phyloP scores from a whole-genome alignment of 2,797 vertebrate genomes.

The Thripadectes ignobilis region DNA sequence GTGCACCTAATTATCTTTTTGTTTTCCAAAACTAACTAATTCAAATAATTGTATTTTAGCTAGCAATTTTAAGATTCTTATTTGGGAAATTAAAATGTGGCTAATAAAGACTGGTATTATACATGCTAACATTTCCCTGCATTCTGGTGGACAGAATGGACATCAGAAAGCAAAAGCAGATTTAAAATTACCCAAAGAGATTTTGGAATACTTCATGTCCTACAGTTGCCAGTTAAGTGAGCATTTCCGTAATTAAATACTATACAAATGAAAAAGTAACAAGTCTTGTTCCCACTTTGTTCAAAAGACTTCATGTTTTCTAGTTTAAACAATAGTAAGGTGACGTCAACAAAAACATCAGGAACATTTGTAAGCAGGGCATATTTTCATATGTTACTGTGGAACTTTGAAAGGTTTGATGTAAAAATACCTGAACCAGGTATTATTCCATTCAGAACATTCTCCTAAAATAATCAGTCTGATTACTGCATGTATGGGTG shows the following conservation, averaged over 20 bases:
- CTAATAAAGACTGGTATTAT: not conserved
- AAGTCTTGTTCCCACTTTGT: not conserved
- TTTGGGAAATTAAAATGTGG: not conserved
- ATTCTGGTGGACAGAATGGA: not conserved
- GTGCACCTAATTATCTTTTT: not conserved
- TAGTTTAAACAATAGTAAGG: not conserved
- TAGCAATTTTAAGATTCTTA: not conserved
- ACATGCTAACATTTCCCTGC: not conserved
- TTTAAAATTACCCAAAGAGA: not conserved
- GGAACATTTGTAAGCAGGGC: not conserved
- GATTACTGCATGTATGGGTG: rapidly evolving
- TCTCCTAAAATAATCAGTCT: not conserved
- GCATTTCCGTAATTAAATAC: constrained; percentile 83
- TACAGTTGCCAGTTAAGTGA: constrained; percentile 69
- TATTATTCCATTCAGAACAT: not conserved
- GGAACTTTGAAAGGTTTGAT: not conserved
- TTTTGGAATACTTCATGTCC: not conserved
- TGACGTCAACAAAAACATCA: not conserved
- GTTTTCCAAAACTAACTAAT: not conserved
- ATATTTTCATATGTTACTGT: not conserved
- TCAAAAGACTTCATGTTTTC: not conserved
- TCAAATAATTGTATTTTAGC: not conserved
- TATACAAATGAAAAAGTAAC: constrained; percentile 67
- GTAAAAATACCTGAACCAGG: not conserved
- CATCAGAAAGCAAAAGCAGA: not conserved